A percentile compares a stretch with the other conserved stretches of the same genome.
Evolutionary conservation across 2,888 invertebrate genomes (phyloP).

Genomic region (Anaspis maculata): DNA sequence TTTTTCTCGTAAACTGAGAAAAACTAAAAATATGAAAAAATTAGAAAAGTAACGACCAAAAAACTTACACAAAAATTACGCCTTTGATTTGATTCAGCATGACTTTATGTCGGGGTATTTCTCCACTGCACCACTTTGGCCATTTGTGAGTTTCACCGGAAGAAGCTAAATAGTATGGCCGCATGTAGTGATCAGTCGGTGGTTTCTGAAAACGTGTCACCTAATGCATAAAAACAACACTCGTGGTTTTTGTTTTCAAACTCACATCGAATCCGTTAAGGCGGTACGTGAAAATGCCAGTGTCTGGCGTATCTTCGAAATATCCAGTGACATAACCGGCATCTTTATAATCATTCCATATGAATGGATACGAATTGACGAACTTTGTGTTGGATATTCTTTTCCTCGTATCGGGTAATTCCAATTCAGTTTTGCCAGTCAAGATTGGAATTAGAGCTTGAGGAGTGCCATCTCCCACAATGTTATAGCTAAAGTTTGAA

Average conservation of each 20-base stretch:
- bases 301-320: slow-evolving; percentile 75
- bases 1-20: slow-evolving; percentile 54
- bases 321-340: slow-evolving; percentile 72
- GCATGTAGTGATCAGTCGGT: slow-evolving; percentile 87
- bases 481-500: slow-evolving; percentile 51
- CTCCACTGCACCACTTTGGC: slow-evolving; percentile 59
- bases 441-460: slow-evolving; percentile 81
- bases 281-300: slow-evolving; percentile 85
- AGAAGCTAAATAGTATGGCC: slow-evolving; percentile 69
- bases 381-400: slow-evolving; percentile 52
- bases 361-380: slow-evolving; percentile 74
- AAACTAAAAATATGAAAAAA: slow-evolving; percentile 35
- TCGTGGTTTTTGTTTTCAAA: too few species aligned
- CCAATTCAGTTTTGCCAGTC: slow-evolving; percentile 78
- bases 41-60: too few species aligned
- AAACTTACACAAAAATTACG: too few species aligned
- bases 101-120: slow-evolving; percentile 58
- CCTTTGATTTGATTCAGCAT: slow-evolving; percentile 58
- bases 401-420: slow-evolving; percentile 77
- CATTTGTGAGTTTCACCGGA: slow-evolving; percentile 48
- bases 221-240: too few species aligned
- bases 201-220: slow-evolving; percentile 44
- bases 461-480: slow-evolving; percentile 81
- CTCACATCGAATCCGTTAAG: slow-evolving; percentile 68
- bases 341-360: slow-evolving; percentile 71